phyloP scores from a whole-genome alignment of 2,797 vertebrate genomes.

The Poliocrania exsul region DNA sequence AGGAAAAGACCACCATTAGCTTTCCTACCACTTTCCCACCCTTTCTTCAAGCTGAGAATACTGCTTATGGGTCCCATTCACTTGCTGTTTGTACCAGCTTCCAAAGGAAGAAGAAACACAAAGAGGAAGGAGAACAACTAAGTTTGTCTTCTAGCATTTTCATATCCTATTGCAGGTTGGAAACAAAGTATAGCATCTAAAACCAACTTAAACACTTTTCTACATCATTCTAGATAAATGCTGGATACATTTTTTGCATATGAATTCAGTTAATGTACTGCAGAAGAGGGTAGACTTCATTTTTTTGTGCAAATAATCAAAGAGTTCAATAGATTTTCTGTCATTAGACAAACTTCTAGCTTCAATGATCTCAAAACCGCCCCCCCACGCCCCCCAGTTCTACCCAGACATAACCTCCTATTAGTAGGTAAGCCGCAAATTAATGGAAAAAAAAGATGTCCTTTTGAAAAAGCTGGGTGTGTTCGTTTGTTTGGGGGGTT shows the following conservation, averaged over 20 bases:
- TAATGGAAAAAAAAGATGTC: not conserved
- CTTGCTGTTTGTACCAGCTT: not conserved
- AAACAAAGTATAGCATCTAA: not conserved
- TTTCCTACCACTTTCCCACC: not conserved
- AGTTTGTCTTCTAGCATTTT: not conserved
- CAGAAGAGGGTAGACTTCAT: not conserved
- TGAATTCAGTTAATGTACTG: not conserved
- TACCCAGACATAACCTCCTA: not conserved
- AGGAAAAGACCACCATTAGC: not conserved
- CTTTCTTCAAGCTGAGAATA: not conserved
- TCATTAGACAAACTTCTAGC: not conserved
- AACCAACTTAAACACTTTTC: rapidly evolving
- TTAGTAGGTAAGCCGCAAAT: not conserved
- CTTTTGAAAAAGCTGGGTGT: not conserved
- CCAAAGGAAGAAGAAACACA: not conserved
- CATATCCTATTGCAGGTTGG: not conserved
- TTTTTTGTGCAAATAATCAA: not conserved
- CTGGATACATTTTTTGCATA: not conserved
- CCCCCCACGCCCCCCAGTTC: not conserved
- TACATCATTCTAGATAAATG: not conserved
- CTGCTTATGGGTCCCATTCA: not conserved
- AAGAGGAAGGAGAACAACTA: not conserved
- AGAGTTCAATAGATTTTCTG: not conserved
- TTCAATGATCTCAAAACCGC: not conserved
- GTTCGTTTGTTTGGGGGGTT: not conserved